phyloP scores from a whole-genome alignment of 1,140 invertebrate genomes.

The Heliconius nattereri region DNA sequence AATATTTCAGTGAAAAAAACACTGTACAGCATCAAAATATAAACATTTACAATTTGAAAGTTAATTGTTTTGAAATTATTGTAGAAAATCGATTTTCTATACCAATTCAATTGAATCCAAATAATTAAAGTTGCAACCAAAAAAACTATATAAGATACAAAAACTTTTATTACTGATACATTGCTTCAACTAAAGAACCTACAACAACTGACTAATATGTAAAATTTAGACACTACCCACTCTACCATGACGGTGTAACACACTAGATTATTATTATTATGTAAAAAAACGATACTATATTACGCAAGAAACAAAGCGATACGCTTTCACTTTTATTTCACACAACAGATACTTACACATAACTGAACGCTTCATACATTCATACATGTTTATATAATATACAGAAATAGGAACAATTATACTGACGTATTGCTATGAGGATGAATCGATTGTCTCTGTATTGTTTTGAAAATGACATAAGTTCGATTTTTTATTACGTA shows the following conservation, averaged over 20 bases:
- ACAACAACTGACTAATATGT: not conserved
- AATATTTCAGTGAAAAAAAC: too few species aligned
- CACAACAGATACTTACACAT: not conserved
- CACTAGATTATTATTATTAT: not conserved
- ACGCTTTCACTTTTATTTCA: constrained; percentile 29
- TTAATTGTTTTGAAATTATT: too few species aligned
- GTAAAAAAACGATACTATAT: constrained; percentile 2
- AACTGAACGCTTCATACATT: not conserved
- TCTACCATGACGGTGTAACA: not conserved
- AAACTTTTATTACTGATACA: too few species aligned
- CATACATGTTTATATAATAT: not conserved
- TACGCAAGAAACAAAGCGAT: constrained; percentile 27
- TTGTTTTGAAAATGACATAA: not conserved
- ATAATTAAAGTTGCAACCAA: too few species aligned
- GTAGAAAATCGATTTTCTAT: too few species aligned
- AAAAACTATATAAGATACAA: too few species aligned
- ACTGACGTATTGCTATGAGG: not conserved
- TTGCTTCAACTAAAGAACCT: too few species aligned
- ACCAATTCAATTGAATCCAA: too few species aligned
- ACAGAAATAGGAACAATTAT: not conserved
- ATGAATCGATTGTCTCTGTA: not conserved
- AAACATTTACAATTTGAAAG: too few species aligned
- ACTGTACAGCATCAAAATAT: too few species aligned
- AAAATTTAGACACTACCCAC: not conserved
- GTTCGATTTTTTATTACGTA: not conserved